Percentiles rank a stretch among this genome's conserved stretches.
phyloP scores from a whole-genome alignment of 2,113 vertebrate species.

The Semnornis frantzii region DNA sequence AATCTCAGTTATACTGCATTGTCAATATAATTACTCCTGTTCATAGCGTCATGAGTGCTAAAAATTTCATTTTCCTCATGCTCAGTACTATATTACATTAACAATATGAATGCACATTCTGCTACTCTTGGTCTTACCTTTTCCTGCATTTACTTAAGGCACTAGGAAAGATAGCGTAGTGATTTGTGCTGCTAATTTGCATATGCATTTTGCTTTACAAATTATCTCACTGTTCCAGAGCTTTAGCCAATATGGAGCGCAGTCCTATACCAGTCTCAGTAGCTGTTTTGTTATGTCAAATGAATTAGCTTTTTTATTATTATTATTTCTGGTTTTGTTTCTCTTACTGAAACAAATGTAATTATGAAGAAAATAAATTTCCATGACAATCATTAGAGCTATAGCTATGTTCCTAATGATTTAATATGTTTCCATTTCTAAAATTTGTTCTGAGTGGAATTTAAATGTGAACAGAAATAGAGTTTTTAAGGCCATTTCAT shows the following conservation, averaged over 20 bases:
- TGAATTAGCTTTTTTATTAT: not conserved
- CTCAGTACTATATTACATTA: not conserved
- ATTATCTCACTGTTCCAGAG: slow-evolving; percentile 53
- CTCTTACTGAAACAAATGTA: slow-evolving; percentile 2
- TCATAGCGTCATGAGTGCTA: not conserved
- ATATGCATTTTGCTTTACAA: slow-evolving; percentile 35
- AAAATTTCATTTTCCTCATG: not conserved
- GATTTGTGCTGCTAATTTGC: slow-evolving; percentile 50
- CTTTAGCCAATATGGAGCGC: not conserved
- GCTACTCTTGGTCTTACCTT: not conserved
- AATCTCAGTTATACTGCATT: not conserved
- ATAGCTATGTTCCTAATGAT: not conserved
- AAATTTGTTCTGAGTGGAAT: not conserved
- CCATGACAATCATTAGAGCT: not conserved
- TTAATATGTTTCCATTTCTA: slow-evolving; percentile 13
- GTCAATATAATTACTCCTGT: not conserved
- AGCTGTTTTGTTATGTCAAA: not conserved
- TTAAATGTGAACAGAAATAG: not conserved
- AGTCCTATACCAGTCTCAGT: not conserved
- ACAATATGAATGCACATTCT: not conserved
- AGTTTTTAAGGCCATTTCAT: not conserved
- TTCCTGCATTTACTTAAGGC: not conserved
- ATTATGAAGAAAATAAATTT: slow-evolving; percentile 29
- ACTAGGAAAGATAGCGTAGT: not conserved
- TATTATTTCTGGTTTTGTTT: not conserved